Evolutionary conservation across 2,888 invertebrate genomes (phyloP).

Genomic region (Caenorhabditis drosophilae): DNA sequence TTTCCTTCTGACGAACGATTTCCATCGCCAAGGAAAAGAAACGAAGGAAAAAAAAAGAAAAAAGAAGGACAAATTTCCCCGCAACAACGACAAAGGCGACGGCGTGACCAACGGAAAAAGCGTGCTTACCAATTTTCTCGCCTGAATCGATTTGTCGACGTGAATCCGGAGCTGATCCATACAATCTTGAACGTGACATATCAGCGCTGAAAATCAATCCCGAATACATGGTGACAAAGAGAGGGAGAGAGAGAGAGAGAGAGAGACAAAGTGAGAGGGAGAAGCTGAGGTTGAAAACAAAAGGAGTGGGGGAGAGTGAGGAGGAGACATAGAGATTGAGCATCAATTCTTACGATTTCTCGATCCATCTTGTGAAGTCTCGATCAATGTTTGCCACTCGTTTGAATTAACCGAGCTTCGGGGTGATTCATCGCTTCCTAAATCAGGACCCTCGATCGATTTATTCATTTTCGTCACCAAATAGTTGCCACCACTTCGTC

Average conservation of each 20-base stretch:
- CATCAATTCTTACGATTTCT: constrained; percentile 29
- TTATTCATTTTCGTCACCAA: constrained; percentile 43
- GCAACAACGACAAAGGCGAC: too few relatives aligned
- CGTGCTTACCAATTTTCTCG: constrained; percentile 48
- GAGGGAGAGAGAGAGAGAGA: neutral
- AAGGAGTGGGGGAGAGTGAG: neutral
- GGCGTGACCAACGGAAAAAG: neutral
- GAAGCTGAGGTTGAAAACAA: neutral
- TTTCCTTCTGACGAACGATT: too few relatives aligned
- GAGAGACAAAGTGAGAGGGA: neutral
- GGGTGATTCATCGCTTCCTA: constrained; percentile 53
- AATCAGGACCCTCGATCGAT: constrained; percentile 50
- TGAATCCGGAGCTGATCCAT: constrained; percentile 47
- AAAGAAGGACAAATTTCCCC: neutral
- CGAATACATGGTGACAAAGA: too few relatives aligned
- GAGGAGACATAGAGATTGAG: neutral
- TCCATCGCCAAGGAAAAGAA: too few relatives aligned
- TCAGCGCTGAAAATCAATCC: constrained; percentile 50
- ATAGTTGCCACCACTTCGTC: constrained; percentile 39
- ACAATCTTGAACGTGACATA: constrained; percentile 54
- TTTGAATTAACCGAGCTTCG: constrained; percentile 48
- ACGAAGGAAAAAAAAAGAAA: too few relatives aligned
- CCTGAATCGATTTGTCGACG: constrained; percentile 52
- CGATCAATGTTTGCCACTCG: constrained; percentile 37
- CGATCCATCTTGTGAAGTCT: constrained; percentile 25